phyloP scores from a whole-genome alignment of 2,888 invertebrate genomes.

The Oxystoma pomonae region DNA sequence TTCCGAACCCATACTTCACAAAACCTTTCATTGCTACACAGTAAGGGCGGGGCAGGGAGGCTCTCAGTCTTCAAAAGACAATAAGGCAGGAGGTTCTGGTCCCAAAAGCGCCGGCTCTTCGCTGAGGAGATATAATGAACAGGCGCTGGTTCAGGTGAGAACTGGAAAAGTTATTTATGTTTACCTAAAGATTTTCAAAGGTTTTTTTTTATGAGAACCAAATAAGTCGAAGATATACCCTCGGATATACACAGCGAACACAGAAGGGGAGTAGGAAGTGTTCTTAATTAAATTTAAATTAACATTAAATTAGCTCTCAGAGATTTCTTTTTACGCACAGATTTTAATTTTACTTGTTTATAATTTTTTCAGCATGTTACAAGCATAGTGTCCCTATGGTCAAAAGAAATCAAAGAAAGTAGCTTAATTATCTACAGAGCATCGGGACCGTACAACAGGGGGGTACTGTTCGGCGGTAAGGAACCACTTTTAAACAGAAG shows the following conservation, averaged over 20 bases:
- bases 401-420: constrained; percentile 59
- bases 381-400: constrained; percentile 67
- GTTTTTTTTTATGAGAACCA: too few relatives aligned
- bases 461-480: constrained; percentile 70
- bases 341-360: background rate
- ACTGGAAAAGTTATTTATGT: background rate
- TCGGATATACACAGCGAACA: too few relatives aligned
- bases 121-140: constrained; percentile 75
- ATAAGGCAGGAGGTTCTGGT: constrained; percentile 54
- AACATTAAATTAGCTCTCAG: too few relatives aligned
- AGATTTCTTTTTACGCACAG: too few relatives aligned
- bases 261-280: too few relatives aligned
- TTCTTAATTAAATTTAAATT: too few relatives aligned
- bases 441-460: constrained; percentile 66
- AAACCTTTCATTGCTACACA: constrained; percentile 83
- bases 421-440: constrained; percentile 74
- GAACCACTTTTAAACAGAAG: constrained; percentile 61
- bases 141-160: constrained; percentile 64
- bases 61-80: constrained; percentile 65
- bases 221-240: too few relatives aligned
- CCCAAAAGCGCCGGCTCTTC: constrained; percentile 79
- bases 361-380: constrained; percentile 63
- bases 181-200: too few relatives aligned
- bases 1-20: constrained; percentile 58
- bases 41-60: constrained; percentile 81